These are phyloP conservation scores for Hesperophylax magnus DNA, from an alignment of 1,140 invertebrate genomes.

Conservation along the genomic window DNA sequence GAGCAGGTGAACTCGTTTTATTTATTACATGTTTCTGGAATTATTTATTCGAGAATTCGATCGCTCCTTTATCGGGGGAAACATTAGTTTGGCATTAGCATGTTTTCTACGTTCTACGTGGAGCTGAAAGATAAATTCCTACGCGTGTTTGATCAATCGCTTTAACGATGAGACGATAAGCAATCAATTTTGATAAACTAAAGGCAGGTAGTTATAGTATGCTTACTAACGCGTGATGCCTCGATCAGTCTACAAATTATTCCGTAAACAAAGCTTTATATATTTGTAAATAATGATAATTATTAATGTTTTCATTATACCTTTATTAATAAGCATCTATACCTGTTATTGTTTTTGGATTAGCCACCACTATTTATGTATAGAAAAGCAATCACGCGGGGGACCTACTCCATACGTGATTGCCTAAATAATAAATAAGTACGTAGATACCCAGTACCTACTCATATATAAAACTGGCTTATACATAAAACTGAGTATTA, in stretches of 20 bases:
- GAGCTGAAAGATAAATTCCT: background rate
- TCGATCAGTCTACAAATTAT: background rate
- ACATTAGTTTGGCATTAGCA: background rate
- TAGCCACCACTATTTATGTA: too few species aligned
- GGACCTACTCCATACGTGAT: too few species aligned
- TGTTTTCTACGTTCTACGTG: background rate
- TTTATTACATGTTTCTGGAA: too few species aligned
- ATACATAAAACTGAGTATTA: too few species aligned
- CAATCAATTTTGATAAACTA: background rate
- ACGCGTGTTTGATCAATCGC: constrained; percentile 21
- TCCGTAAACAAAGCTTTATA: background rate
- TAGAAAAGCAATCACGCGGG: too few species aligned
- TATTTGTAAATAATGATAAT: background rate
- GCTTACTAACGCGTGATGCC: background rate
- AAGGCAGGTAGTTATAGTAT: background rate
- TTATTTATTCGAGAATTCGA: background rate
- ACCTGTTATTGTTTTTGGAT: background rate
- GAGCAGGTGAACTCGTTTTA: too few species aligned
- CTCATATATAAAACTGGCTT: too few species aligned
- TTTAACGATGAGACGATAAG: constrained; percentile 18
- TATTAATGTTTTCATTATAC: background rate
- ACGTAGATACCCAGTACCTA: too few species aligned
- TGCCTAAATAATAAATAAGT: too few species aligned
- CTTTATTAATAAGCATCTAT: background rate
- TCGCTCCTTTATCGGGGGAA: background rate